Evolutionary conservation across 2,113 vertebrate genomes (phyloP).

Genomic region (Hiodon alosoides): DNA sequence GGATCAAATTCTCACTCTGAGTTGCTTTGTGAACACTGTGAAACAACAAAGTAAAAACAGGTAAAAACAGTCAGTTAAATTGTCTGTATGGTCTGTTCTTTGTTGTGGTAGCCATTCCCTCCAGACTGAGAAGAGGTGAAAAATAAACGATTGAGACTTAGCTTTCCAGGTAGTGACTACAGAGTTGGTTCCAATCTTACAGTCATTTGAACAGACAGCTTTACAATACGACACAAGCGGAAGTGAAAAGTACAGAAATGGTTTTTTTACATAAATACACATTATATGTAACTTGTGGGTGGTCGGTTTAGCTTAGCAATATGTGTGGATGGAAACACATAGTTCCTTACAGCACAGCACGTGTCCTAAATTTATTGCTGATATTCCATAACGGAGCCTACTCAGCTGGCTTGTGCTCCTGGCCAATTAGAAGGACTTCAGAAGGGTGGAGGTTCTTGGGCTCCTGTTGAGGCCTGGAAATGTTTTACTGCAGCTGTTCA

Average conservation of each 20-base stretch:
- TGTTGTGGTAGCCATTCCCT: neutral
- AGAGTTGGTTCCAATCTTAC: neutral
- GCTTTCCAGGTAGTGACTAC: neutral
- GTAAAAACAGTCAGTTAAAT: neutral
- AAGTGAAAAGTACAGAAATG: conserved; percentile 25
- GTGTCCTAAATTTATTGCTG: conserved; percentile 6
- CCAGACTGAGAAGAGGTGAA: neutral
- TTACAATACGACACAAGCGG: conserved; percentile 9
- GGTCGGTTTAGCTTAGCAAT: conserved; percentile 17
- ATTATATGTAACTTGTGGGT: conserved; percentile 34
- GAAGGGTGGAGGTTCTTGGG: neutral
- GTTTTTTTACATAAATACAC: conserved; percentile 25
- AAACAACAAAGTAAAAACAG: neutral
- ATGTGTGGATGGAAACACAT: neutral
- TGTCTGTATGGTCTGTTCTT: neutral
- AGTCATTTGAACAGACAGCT: neutral
- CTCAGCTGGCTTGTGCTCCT: neutral
- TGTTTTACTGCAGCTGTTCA: neutral
- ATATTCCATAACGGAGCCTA: conserved; percentile 5
- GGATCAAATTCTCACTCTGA: conserved; percentile 12
- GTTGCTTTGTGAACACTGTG: neutral
- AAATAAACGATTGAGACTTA: no score
- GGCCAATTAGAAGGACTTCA: neutral
- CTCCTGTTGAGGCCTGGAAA: neutral
- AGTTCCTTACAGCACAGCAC: neutral